A percentile compares a stretch with the other conserved stretches of the same genome.
These are phyloP conservation scores for Botia kubotai DNA, from an alignment of 2,797 vertebrate genomes.

Conservation along the genomic window DNA sequence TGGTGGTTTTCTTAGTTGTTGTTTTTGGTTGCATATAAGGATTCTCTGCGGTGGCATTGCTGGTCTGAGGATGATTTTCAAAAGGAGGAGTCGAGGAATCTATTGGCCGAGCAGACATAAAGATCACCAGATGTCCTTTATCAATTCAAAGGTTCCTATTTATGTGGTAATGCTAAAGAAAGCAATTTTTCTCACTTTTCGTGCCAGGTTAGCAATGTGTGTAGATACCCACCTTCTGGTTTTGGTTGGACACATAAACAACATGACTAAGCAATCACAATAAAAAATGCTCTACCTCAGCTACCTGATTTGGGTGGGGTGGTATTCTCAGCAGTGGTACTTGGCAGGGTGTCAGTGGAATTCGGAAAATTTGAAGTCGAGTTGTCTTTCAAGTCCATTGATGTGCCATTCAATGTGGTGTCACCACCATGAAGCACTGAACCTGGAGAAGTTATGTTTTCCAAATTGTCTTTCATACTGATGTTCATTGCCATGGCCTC, in stretches of 20 bases:
- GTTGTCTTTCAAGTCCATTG: neutral
- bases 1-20: neutral
- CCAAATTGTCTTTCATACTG: neutral
- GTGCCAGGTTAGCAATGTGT: neutral
- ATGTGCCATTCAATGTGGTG: neutral
- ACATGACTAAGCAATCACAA: neutral
- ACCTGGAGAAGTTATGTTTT: neutral
- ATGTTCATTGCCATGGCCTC: neutral
- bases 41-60: neutral
- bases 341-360: neutral
- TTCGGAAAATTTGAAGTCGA: neutral
- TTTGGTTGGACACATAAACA: too few species aligned
- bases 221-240: neutral
- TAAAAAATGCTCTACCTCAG: neutral
- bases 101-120: neutral
- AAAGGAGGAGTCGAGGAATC: accelerated
- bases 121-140: neutral
- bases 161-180: neutral
- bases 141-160: neutral
- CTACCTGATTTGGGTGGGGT: neutral
- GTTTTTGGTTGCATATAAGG: too few species aligned
- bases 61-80: neutral
- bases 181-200: neutral
- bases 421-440: neutral
- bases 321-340: neutral